These are phyloP conservation scores for Agriopis marginaria DNA, from an alignment of 2,888 invertebrate species.

Conservation along the genomic window DNA sequence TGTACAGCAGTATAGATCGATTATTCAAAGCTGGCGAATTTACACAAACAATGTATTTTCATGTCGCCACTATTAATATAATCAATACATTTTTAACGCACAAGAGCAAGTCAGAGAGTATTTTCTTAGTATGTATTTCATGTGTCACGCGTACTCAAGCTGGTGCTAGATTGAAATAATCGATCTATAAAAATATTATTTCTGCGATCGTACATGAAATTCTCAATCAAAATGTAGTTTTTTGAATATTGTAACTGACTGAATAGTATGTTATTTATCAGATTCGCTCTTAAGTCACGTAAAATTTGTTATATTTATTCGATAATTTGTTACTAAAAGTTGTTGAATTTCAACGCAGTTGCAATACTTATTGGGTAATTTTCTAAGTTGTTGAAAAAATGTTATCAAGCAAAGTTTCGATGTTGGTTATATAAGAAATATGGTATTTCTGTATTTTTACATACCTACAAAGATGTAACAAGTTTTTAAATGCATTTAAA, in stretches of 20 bases:
- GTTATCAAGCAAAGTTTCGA: too few species aligned
- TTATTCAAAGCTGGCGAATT: neutral
- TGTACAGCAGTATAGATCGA: neutral
- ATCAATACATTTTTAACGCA: neutral
- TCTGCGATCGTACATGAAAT: conserved; percentile 13
- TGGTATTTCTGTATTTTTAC: neutral
- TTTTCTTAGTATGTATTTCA: neutral
- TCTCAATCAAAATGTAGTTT: conserved; percentile 13
- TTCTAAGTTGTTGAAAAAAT: neutral
- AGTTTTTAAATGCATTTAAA: neutral
- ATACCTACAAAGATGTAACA: too few species aligned
- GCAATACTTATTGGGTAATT: neutral
- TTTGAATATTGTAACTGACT: conserved; percentile 27
- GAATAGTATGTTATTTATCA: conserved; percentile 26
- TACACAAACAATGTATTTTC: neutral
- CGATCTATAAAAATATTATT: neutral
- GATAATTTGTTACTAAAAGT: conserved; percentile 4
- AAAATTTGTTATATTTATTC: neutral
- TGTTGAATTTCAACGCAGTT: neutral
- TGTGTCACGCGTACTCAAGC: neutral
- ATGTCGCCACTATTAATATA: neutral
- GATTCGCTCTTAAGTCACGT: conserved; percentile 13
- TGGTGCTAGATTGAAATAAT: neutral
- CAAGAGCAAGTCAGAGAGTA: neutral
- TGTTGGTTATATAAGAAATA: neutral